Evolutionary conservation across 2,113 vertebrate genomes (phyloP).

Genomic region (Vombatus ursinus): DNA sequence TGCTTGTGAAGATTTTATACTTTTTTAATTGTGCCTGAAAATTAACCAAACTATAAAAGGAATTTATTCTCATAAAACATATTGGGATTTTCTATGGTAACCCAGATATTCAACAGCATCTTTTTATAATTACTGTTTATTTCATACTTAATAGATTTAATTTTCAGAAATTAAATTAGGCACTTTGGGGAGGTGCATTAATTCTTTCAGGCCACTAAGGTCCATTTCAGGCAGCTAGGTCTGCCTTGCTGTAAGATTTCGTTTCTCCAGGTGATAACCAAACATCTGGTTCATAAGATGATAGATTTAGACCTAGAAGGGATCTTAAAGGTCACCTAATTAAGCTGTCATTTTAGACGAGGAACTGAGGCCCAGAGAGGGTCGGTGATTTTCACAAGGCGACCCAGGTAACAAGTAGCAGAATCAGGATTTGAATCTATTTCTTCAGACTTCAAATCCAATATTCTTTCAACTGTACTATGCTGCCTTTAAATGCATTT

Average conservation of each 20-base stretch:
- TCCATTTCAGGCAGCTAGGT: constrained; percentile 42
- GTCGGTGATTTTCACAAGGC: background rate
- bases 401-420: background rate
- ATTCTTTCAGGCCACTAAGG: background rate
- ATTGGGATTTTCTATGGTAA: background rate
- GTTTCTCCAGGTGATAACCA: constrained; percentile 15
- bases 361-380: background rate
- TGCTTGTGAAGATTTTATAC: constrained; percentile 40
- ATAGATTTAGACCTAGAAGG: background rate
- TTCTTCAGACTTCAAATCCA: background rate
- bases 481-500: background rate
- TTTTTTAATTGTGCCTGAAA: constrained; percentile 27
- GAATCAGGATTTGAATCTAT: background rate
- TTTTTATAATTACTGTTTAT: background rate
- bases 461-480: constrained; percentile 2
- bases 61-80: background rate
- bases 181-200: constrained; percentile 42
- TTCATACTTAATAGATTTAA: constrained; percentile 10
- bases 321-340: background rate
- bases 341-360: background rate
- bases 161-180: constrained; percentile 47
- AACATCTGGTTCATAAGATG: constrained; percentile 30
- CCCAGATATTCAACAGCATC: background rate
- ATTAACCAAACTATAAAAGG: background rate
- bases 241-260: background rate